phyloP scores from a whole-genome alignment of 2,113 vertebrate genomes.

The Salminus brasiliensis region DNA sequence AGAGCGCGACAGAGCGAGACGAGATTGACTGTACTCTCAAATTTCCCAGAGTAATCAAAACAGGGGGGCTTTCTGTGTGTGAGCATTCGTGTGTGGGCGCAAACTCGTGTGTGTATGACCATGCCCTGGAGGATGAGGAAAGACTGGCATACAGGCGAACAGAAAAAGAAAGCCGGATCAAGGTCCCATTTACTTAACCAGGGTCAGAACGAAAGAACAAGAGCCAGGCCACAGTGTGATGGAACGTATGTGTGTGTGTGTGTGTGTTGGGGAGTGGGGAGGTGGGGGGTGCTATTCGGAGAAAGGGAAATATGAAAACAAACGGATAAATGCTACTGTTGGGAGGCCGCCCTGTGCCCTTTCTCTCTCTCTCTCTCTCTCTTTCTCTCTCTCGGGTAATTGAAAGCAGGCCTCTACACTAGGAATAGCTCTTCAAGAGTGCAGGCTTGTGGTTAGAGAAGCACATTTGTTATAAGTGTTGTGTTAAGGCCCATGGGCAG shows the following conservation, averaged over 20 bases:
- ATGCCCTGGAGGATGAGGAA: constrained; percentile 44
- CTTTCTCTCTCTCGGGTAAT: constrained; percentile 60
- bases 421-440: constrained; percentile 65
- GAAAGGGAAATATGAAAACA: constrained; percentile 66
- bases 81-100: background rate
- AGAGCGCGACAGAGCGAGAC: background rate
- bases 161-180: constrained; percentile 47
- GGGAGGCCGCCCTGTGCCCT: constrained; percentile 47
- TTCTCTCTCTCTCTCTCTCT: constrained; percentile 54
- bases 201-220: background rate
- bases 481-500: background rate
- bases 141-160: constrained; percentile 52
- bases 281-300: constrained; percentile 5
- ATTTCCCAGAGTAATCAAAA: constrained; percentile 67
- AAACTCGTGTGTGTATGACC: background rate
- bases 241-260: too few relatives aligned
- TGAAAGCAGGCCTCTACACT: constrained; percentile 61
- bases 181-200: constrained; percentile 1
- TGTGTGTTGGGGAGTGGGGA: too few relatives aligned
- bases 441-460: constrained; percentile 60
- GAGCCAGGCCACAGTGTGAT: background rate
- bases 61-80: constrained; percentile 50
- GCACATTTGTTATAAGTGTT: constrained; percentile 57
- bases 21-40: constrained; percentile 45
- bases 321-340: constrained; percentile 58